Evolutionary conservation across 2,797 vertebrate genomes (phyloP).

Genomic region (Furcifer pardalis): DNA sequence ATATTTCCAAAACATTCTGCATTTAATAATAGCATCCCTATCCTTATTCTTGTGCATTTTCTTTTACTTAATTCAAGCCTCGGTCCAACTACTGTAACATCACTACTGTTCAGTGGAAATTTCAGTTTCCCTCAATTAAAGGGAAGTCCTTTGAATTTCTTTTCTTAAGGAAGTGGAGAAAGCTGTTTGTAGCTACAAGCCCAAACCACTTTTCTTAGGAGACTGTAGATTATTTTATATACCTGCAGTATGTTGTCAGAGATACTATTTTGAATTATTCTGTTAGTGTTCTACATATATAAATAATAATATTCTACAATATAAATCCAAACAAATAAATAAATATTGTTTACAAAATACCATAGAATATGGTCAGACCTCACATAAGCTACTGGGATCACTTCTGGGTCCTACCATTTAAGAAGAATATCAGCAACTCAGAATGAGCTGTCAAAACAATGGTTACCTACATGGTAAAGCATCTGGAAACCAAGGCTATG

Average conservation of each 20-base stretch:
- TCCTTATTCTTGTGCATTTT: conserved; percentile 34
- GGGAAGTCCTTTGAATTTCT: conserved; percentile 30
- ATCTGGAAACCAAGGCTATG: no score
- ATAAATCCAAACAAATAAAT: no score
- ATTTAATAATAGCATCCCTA: conserved; percentile 33
- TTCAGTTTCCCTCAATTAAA: conserved; percentile 29
- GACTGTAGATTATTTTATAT: no score
- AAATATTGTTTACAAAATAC: no score
- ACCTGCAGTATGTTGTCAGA: neutral
- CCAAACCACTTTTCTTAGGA: neutral
- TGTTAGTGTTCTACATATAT: neutral
- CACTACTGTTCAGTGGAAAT: conserved; percentile 29
- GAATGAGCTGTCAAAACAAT: no score
- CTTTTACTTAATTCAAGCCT: conserved; percentile 57
- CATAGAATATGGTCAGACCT: no score
- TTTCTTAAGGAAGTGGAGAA: conserved; percentile 27
- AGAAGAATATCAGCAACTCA: no score
- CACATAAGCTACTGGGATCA: no score
- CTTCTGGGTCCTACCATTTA: no score
- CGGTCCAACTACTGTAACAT: conserved; percentile 24
- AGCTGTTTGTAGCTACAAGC: conserved; percentile 32
- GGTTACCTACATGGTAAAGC: no score
- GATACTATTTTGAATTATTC: neutral
- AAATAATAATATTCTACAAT: no score
- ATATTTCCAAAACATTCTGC: conserved; percentile 38